Evolutionary conservation across 2,797 vertebrate genomes (phyloP), one percentile per base, ranked within the genome.

Genomic region (Coluber constrictor): DNA sequence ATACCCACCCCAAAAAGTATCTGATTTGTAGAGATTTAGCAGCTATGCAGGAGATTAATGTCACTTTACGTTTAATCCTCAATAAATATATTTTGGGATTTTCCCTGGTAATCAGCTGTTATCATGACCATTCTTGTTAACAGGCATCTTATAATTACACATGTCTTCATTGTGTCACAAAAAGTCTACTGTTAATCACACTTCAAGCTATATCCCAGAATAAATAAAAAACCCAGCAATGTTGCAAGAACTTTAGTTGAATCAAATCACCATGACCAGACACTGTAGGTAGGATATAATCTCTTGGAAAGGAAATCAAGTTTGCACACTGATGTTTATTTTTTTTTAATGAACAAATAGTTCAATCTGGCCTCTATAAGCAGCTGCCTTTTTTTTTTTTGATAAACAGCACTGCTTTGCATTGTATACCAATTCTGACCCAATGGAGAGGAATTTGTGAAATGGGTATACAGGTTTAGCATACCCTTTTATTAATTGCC

Each of bases 21-120:
- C 63, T 32, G 27, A 37, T 63, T 61, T 96, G 94, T 95, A 95
- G 94, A 90, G 94, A 94, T 94, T 97, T 98, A 97, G 95, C 93
- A 96, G 96, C 94, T 91, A 93, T 90, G 56, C 86, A 91, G 70
- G 92, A 95, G 96, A 96, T 96, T 95, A 96, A 94, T 94, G 95
- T 91, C 92, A 93, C 20, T 94, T 37, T 37, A 37, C 37, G 93
- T 88, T 92, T 96, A 96, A 96, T 95, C 94, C 93, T 88, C 88
- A 43, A 91, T 56, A 96, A 97, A 96, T 96, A 92, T 86, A 87
- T 89, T 89, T 93, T 55, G 43, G 89, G 9, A 20, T 94, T 93
- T 83, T 27, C 47, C 10, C 86, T 56, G 92, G 94, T 96, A 96
- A 96, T 96, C 95, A 96, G 88, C 95, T 97, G 96, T 94, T 95